These are phyloP conservation scores for Hylaea fasciaria DNA, from an alignment of 2,888 invertebrate species.

Conservation along the genomic window DNA sequence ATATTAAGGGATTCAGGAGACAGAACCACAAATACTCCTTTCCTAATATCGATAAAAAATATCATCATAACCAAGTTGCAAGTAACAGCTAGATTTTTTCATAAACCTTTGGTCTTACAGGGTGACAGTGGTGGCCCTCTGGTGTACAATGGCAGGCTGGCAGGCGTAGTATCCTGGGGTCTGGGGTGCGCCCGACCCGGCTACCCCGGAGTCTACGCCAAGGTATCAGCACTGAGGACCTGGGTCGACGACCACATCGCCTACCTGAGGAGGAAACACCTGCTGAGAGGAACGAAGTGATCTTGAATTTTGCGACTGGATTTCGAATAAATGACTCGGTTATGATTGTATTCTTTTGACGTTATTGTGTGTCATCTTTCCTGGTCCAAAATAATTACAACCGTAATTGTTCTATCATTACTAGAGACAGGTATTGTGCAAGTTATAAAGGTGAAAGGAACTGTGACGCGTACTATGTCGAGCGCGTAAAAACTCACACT, in stretches of 20 bases:
- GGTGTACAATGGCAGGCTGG: conserved; percentile 71
- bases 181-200: conserved; percentile 76
- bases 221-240: conserved; percentile 68
- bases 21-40: no score
- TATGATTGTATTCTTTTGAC: neutral
- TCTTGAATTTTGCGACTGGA: neutral
- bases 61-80: no score
- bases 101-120: conserved; percentile 52
- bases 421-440: no score
- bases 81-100: no score
- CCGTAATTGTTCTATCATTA: no score
- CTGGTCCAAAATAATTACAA: no score
- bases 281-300: conserved; percentile 2
- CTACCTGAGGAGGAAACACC: conserved; percentile 55
- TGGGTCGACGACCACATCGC: conserved; percentile 71
- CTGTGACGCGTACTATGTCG: no score
- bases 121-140: conserved; percentile 82
- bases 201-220: conserved; percentile 79
- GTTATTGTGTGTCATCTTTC: neutral
- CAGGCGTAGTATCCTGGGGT: conserved; percentile 80
- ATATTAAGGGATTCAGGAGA: no score
- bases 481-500: no score
- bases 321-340: conserved; percentile 12
- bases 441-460: no score
- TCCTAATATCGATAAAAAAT: no score